Percentiles rank a stretch among this genome's conserved stretches.
Conservation (phyloP, 2,888 invertebrate species). For the Drosophila subsilvestris region DNA sequence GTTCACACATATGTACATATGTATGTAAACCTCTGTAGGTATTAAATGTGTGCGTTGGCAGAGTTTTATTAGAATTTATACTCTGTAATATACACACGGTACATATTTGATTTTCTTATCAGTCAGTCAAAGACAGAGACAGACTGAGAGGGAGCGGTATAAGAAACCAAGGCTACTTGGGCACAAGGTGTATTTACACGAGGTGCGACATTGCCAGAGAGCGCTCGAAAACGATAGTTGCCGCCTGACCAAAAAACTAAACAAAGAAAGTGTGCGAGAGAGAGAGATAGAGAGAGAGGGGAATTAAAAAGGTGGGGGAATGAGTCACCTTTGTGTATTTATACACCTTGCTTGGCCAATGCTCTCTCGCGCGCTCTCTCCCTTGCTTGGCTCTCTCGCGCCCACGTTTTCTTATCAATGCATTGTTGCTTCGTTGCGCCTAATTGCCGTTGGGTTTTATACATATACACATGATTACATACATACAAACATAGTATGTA, state of each 20-base stretch:
- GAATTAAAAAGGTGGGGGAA: not conserved
- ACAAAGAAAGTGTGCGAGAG: constrained; percentile 1
- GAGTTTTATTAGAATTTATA: constrained; percentile 16
- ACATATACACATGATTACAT: not conserved
- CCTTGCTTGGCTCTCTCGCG: constrained; percentile 8
- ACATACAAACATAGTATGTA: not conserved
- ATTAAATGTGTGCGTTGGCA: constrained; percentile 1
- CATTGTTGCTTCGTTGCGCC: constrained; percentile 39
- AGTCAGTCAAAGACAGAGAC: not conserved
- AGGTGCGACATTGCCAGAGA: not conserved
- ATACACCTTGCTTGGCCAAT: not conserved
- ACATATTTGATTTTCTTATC: constrained; percentile 31
- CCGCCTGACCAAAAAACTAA: not conserved
- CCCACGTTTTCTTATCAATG: constrained; percentile 31
- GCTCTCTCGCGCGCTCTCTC: constrained; percentile 5
- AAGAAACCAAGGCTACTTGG: not conserved
- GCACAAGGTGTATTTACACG: not conserved
- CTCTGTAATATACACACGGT: constrained; percentile 14
- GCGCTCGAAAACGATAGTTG: not conserved
- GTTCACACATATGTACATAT: not conserved
- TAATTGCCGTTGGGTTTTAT: constrained; percentile 35
- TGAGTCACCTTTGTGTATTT: not conserved
- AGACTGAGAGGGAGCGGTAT: constrained; percentile 1
- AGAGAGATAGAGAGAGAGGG: constrained; percentile 10
- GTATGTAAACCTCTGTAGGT: not conserved